These are phyloP conservation scores for Indicator indicator DNA, from an alignment of 2,113 vertebrate species.

Conservation along the genomic window DNA sequence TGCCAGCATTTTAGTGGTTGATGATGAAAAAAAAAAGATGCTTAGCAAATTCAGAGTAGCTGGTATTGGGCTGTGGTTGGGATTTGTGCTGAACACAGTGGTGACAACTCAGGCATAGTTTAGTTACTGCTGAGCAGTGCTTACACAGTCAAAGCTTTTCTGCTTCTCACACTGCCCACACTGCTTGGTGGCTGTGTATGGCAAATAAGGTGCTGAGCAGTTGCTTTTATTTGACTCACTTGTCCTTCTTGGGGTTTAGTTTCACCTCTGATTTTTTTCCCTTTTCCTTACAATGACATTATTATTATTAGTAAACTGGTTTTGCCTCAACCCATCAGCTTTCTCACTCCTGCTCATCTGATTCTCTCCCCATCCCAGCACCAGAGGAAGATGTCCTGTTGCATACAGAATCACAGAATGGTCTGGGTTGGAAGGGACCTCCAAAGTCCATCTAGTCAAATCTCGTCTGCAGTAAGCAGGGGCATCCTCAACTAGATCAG, in stretches of 20 bases:
- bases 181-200: rapidly evolving
- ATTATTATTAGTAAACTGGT: too few relatives aligned
- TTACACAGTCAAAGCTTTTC: neutral
- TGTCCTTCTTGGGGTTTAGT: too few relatives aligned
- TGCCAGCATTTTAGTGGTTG: neutral
- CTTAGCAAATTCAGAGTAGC: neutral
- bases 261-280: neutral
- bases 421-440: too few relatives aligned
- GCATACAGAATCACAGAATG: too few relatives aligned
- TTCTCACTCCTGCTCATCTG: too few relatives aligned
- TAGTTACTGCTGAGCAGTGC: neutral
- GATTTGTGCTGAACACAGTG: neutral
- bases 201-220: neutral
- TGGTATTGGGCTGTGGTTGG: neutral
- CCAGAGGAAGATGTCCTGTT: too few relatives aligned
- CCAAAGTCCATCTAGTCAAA: too few relatives aligned
- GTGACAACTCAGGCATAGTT: neutral
- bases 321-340: too few relatives aligned
- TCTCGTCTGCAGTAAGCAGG: too few relatives aligned
- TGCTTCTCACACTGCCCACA: neutral
- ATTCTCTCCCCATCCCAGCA: too few relatives aligned
- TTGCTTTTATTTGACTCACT: neutral
- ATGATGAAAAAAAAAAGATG: neutral
- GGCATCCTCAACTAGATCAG: too few relatives aligned
- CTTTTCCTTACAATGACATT: too few relatives aligned